phyloP scores from a whole-genome alignment of 2,113 vertebrate species.

The Saccopteryx bilineata region DNA sequence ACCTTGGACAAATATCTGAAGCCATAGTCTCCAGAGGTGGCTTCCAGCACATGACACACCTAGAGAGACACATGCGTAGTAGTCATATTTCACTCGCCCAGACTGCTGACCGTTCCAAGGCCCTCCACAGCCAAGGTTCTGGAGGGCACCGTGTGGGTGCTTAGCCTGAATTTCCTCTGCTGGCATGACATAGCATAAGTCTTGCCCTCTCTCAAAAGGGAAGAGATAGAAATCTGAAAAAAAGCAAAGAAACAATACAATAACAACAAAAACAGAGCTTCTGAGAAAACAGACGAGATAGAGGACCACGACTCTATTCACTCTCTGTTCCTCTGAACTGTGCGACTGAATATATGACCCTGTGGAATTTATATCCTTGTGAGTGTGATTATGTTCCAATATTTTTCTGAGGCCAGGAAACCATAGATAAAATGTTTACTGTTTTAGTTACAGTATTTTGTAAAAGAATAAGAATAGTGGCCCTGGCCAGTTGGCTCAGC shows the following conservation, averaged over 20 bases:
- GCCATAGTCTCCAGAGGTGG: background rate
- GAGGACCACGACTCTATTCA: background rate
- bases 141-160: accelerated
- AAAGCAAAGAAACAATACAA: too few species aligned
- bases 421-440: background rate
- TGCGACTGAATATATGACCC: background rate
- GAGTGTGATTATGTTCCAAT: background rate
- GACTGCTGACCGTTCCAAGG: background rate
- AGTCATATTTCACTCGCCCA: background rate
- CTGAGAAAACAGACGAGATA: background rate
- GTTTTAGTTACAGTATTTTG: conserved; percentile 16
- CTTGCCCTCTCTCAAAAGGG: background rate
- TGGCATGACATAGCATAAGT: background rate
- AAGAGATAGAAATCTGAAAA: background rate
- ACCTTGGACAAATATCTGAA: background rate
- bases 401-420: conserved; percentile 30
- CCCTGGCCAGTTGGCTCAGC: too few species aligned
- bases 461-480: background rate
- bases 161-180: background rate
- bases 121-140: background rate
- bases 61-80: background rate
- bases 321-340: background rate
- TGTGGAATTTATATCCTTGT: background rate
- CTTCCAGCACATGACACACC: background rate
- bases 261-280: background rate